These are phyloP conservation scores for Panagrolaimus sp. DNA, from an alignment of 1,140 invertebrate genomes.

Conservation along the genomic window DNA sequence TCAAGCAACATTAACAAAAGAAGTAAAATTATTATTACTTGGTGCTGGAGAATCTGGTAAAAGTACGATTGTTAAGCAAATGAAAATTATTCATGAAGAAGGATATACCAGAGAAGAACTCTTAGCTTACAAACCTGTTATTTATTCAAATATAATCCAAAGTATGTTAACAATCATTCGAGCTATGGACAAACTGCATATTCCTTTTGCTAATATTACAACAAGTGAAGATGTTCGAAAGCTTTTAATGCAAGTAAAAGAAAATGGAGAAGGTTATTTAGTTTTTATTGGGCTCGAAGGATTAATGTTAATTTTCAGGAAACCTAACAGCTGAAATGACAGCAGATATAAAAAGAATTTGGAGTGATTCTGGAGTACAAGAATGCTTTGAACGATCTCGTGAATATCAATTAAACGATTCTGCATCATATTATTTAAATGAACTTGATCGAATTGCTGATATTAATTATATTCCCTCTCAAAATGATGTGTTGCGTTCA, in stretches of 20 bases:
- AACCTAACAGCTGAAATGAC: neutral
- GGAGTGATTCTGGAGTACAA: slow-evolving; percentile 81
- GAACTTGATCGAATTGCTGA: slow-evolving; percentile 73
- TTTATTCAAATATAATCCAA: neutral
- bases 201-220: neutral
- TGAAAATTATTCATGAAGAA: slow-evolving; percentile 88
- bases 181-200: neutral
- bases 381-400: slow-evolving; percentile 73
- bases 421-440: slow-evolving; percentile 72
- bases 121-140: neutral
- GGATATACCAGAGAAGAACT: slow-evolving; percentile 88
- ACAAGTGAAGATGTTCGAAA: slow-evolving; percentile 54
- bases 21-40: slow-evolving; percentile 38
- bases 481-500: slow-evolving; percentile 85
- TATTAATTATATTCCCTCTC: slow-evolving; percentile 76
- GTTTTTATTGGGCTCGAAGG: too few species aligned
- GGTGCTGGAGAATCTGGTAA: slow-evolving; percentile 65
- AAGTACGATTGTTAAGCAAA: slow-evolving; percentile 75
- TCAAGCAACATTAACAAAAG: too few species aligned
- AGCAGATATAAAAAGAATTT: slow-evolving; percentile 56
- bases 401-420: slow-evolving; percentile 91
- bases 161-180: neutral
- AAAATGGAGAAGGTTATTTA: too few species aligned
- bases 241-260: too few species aligned
- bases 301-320: neutral